Evolutionary conservation across 2,888 invertebrate genomes (phyloP).

Genomic region (Drosophila limbata): DNA sequence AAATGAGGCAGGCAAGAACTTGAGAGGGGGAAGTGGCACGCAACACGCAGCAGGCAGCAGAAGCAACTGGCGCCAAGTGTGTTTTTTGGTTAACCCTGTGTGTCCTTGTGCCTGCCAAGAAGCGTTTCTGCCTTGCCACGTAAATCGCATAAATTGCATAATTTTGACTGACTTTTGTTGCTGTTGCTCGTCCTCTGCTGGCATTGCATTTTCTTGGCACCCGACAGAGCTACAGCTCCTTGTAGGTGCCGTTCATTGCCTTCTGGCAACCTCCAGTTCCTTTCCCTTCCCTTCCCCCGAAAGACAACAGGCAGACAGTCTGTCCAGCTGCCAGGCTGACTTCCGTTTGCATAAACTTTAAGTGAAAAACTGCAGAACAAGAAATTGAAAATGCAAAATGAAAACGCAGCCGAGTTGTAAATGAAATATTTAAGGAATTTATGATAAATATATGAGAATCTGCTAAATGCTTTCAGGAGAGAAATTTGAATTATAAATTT

Average conservation of each 20-base stretch:
- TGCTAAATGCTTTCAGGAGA: neutral
- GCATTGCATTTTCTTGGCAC: constrained; percentile 72
- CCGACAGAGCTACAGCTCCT: constrained; percentile 13
- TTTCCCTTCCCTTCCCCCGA: neutral
- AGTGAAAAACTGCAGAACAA: constrained; percentile 35
- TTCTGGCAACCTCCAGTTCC: constrained; percentile 34
- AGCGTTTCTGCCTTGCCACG: constrained; percentile 59
- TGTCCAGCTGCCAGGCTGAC: constrained; percentile 18
- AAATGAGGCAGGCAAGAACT: constrained; percentile 46
- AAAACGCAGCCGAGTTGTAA: constrained; percentile 16
- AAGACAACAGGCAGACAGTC: neutral
- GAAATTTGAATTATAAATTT: neutral
- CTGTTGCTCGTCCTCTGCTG: constrained; percentile 63
- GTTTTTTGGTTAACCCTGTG: constrained; percentile 71
- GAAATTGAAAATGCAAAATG: constrained; percentile 32
- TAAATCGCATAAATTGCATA: constrained; percentile 83
- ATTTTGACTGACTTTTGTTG: constrained; percentile 80
- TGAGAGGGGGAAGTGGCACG: constrained; percentile 10
- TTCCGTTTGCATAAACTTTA: constrained; percentile 57
- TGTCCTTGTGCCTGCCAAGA: constrained; percentile 60
- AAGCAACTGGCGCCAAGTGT: constrained; percentile 75
- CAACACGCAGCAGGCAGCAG: constrained; percentile 25
- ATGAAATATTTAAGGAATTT: constrained; percentile 31
- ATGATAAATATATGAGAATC: constrained; percentile 22
- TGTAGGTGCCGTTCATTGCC: constrained; percentile 74